A percentile compares a stretch with the other conserved stretches of the same genome.
These are phyloP conservation scores for Crypturellus tataupa DNA, from an alignment of 2,797 vertebrate genomes.

Conservation along the genomic window DNA sequence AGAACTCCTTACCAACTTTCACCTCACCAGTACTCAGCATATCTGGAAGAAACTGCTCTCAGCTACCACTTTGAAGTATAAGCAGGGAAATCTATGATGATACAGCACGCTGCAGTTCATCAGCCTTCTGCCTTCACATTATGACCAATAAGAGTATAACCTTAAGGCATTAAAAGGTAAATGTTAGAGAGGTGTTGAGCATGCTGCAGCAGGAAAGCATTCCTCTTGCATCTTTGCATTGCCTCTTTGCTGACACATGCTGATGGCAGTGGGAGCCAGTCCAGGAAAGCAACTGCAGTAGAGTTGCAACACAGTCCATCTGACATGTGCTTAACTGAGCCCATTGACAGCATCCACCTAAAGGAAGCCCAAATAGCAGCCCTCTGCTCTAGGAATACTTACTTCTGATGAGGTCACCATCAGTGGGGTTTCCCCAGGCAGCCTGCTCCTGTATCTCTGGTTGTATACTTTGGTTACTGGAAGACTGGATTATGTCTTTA, in stretches of 20 bases:
- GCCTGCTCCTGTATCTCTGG: conserved; percentile 81
- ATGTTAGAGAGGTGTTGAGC: not conserved
- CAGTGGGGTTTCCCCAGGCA: conserved; percentile 80
- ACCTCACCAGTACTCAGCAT: not conserved
- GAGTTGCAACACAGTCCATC: conserved; percentile 35
- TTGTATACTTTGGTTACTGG: conserved; percentile 77
- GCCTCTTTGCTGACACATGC: not conserved
- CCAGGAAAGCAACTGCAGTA: conserved; percentile 40
- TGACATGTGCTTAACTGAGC: conserved; percentile 63
- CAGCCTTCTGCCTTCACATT: not conserved
- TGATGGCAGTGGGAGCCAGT: conserved; percentile 35
- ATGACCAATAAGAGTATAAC: not conserved
- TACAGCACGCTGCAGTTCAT: not conserved
- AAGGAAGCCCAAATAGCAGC: conserved; percentile 35
- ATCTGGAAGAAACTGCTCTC: not conserved
- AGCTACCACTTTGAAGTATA: not conserved
- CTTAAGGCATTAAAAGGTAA: not conserved
- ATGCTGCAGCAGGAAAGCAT: not conserved
- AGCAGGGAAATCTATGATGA: not conserved
- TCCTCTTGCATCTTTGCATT: not conserved
- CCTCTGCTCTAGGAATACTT: conserved; percentile 81
- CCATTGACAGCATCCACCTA: conserved; percentile 29
- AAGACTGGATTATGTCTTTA: conserved; percentile 70
- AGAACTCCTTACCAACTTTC: not conserved
- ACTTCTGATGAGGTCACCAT: conserved; percentile 91